Percentiles rank a stretch among this genome's conserved stretches.
phyloP scores from a whole-genome alignment of 2,888 invertebrate genomes.

The Sinhomidia bicolor region DNA sequence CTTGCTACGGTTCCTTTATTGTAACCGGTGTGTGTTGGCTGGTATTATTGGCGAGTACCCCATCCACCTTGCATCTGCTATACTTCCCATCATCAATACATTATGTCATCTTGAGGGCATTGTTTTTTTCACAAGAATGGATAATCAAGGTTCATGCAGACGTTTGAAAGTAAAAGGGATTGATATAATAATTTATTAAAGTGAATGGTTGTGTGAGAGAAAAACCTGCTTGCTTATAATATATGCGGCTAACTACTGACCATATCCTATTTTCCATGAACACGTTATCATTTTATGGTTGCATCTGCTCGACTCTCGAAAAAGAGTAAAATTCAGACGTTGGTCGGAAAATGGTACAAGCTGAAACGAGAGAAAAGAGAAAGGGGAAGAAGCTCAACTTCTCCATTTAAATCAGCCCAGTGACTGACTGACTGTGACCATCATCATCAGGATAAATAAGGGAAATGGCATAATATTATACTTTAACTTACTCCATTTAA shows the following conservation, averaged over 20 bases:
- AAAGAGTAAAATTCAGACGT: background rate
- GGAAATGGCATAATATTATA: conserved; percentile 29
- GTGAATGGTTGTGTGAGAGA: conserved; percentile 30
- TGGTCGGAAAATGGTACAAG: background rate
- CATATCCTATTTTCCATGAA: conserved; percentile 64
- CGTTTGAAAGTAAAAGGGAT: conserved; percentile 20
- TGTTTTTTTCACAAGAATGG: conserved; percentile 42
- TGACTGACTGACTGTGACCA: conserved; percentile 69
- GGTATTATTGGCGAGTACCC: background rate
- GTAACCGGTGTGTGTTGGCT: conserved; percentile 1
- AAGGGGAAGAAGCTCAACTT: background rate
- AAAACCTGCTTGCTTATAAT: conserved; percentile 45
- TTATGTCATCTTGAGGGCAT: conserved; percentile 47
- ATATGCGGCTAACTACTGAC: conserved; percentile 51
- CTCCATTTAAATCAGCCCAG: conserved; percentile 68
- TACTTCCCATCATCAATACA: conserved; percentile 41
- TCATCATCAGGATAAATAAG: conserved; percentile 37
- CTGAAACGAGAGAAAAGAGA: background rate
- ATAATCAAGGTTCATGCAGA: background rate
- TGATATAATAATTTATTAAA: background rate
- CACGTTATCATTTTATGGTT: conserved; percentile 6
- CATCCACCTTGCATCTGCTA: conserved; percentile 37
- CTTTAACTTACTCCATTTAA: conserved; percentile 45
- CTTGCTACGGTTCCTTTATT: conserved; percentile 25
- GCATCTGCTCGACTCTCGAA: conserved; percentile 47